Percentiles rank a stretch among this genome's conserved stretches.
Conservation (phyloP, 2,797 vertebrate genomes). For the Mallotus villosus region DNA sequence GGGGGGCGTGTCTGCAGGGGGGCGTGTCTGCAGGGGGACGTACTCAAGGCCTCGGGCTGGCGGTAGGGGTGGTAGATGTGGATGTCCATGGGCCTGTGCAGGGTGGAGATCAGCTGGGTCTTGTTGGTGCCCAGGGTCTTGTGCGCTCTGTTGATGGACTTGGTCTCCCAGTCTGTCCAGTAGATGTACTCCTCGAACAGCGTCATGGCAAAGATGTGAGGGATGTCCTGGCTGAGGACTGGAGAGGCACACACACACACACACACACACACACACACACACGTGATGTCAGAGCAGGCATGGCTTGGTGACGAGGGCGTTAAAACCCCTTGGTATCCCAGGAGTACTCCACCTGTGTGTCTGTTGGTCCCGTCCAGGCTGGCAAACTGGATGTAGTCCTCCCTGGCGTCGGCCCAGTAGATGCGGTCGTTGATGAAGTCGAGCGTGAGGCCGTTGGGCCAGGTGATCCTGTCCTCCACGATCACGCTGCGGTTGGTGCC, state of each 20-base stretch:
- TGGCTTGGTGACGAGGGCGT: too few species aligned
- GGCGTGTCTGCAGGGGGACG: not conserved
- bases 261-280: slow-evolving; percentile 7
- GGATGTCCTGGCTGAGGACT: slow-evolving; percentile 85
- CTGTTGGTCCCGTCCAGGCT: slow-evolving; percentile 89
- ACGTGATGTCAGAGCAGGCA: not conserved
- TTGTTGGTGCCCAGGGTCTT: slow-evolving; percentile 88
- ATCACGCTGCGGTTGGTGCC: slow-evolving; percentile 87
- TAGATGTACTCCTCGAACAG: slow-evolving; percentile 98
- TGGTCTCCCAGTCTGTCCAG: slow-evolving; percentile 99
- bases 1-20: not conserved
- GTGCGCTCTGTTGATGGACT: slow-evolving; percentile 95
- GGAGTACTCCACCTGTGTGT: slow-evolving; percentile 81
- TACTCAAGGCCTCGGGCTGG: slow-evolving; percentile 63
- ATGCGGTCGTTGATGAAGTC: slow-evolving; percentile 96
- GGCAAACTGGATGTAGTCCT: slow-evolving; percentile 97
- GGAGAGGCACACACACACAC: slow-evolving; percentile 7
- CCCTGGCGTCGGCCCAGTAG: slow-evolving; percentile 95
- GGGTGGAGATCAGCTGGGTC: slow-evolving; percentile 90
- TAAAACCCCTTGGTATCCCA: too few species aligned
- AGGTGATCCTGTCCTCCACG: slow-evolving; percentile 91
- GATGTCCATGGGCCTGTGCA: slow-evolving; percentile 97
- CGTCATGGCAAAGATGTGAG: slow-evolving; percentile 97
- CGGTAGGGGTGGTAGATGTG: slow-evolving; percentile 78
- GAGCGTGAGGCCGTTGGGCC: slow-evolving; percentile 94